phyloP scores from a whole-genome alignment of 2,888 invertebrate genomes.

The Tetragonula carbonaria region DNA sequence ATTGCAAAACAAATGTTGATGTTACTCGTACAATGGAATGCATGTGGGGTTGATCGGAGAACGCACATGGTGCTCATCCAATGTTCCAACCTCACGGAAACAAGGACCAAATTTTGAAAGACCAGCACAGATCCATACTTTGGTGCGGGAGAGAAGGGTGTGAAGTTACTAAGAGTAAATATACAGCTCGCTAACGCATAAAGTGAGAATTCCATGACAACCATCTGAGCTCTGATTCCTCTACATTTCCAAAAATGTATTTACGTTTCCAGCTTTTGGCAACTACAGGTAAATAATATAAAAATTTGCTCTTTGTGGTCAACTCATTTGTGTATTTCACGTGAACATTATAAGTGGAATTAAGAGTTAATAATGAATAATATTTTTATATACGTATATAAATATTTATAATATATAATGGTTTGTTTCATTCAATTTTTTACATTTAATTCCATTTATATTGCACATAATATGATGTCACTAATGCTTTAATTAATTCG shows the following conservation, averaged over 20 bases:
- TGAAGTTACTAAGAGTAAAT: constrained; percentile 80
- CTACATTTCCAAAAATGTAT: constrained; percentile 83
- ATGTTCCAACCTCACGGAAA: constrained; percentile 77
- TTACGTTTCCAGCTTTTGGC: constrained; percentile 83
- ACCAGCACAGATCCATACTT: constrained; percentile 83
- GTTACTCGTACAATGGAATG: constrained; percentile 67
- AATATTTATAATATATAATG: background rate
- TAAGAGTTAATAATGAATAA: constrained; percentile 28
- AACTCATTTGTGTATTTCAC: constrained; percentile 70
- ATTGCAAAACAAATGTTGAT: constrained; percentile 68
- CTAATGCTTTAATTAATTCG: constrained; percentile 69
- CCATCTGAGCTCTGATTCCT: constrained; percentile 84
- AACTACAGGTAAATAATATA: constrained; percentile 81
- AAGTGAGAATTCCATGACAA: constrained; percentile 83
- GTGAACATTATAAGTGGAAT: constrained; percentile 70
- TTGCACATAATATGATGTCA: constrained; percentile 47
- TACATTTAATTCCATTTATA: constrained; percentile 69
- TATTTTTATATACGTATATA: background rate
- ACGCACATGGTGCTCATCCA: constrained; percentile 73
- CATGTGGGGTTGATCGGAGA: constrained; percentile 73
- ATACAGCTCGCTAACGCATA: constrained; percentile 80
- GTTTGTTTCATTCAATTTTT: background rate
- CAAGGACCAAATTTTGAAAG: constrained; percentile 79
- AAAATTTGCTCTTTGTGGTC: constrained; percentile 83
- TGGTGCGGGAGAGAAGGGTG: constrained; percentile 84